Base-by-base conservation (phyloP, 2,888 invertebrate species). In the Meghimatium bilineatum region DNA sequence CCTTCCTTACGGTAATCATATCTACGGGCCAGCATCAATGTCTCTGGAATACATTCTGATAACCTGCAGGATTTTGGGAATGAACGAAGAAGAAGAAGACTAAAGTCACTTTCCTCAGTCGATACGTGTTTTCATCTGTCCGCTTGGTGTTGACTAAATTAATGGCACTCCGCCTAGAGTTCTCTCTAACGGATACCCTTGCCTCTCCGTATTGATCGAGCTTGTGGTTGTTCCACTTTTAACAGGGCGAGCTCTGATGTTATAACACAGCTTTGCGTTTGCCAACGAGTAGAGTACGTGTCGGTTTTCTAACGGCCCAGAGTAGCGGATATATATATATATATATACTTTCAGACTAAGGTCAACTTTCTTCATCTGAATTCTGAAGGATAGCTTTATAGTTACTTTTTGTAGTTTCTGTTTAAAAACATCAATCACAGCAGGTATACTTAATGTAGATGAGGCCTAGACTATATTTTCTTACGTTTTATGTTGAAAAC, bases 191-290 rank as follows among this genome's bases (percentile, higher is more conserved):
- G 52, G 29, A 52, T 23, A 6, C 74, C 52, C 74, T 74, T 10
- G 23, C 26, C 52, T 29, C 52, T 52, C 52, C 52, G 49, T 74
- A 74, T 74, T 52, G 74, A 74, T 74, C 29, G 74, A 20, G 74
- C 72, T 2, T 49, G 72, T 44, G 72, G 44, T 44, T 44, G 23
- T 72, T 72, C n/a, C 72, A 72, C 72, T 49, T 44, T 29, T n/a
- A 72, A 44, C 29, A 72, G 12, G 44, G 72, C 44, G 12, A 44
- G 49, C 44, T 66, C 60, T n/a, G n/a, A 63, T 63, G 60, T 63
- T 63, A 23, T 66, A 32, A 14, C 66, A 66, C 32, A 32, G 66
- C 17, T 5, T 66, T 66, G 3, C 1, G 66, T 66, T 32, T 17
- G 66, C 32, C 29, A 29, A 32, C 29, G 66, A 32, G 29, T 17